Percentiles rank a stretch among this genome's conserved stretches.
Conservation (phyloP, 2,113 vertebrate species). For the Calidris pygmaea region DNA sequence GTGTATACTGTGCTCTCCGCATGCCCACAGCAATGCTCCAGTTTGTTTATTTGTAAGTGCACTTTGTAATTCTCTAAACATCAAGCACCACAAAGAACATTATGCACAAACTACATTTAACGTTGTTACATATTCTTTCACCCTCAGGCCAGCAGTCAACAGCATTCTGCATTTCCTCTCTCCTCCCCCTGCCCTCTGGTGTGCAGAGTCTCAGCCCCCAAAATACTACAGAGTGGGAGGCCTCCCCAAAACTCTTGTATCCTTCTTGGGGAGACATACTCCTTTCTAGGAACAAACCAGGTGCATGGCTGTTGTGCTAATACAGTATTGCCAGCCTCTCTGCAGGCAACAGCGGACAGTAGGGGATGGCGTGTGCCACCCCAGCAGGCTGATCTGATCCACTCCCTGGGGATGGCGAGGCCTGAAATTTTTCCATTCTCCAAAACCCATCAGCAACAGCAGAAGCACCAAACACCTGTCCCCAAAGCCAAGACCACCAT, state of each 20-base stretch:
- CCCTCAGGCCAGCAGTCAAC: neutral
- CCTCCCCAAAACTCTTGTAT: neutral
- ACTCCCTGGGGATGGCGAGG: neutral
- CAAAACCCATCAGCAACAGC: neutral
- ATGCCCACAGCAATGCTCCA: neutral
- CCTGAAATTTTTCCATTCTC: neutral
- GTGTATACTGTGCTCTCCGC: rapidly evolving
- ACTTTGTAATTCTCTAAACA: neutral
- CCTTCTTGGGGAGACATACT: neutral
- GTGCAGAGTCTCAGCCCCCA: neutral
- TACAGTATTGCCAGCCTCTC: neutral
- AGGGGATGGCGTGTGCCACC: rapidly evolving
- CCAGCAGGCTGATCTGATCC: neutral
- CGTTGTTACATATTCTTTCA: neutral
- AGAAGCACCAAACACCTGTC: neutral
- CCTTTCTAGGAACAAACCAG: neutral
- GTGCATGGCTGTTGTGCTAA: neutral
- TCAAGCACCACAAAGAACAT: neutral
- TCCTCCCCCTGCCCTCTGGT: neutral
- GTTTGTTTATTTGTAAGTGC: neutral
- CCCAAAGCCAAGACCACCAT: neutral
- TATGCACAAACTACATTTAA: neutral
- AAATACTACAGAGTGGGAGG: neutral
- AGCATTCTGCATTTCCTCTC: neutral
- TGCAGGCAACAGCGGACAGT: rapidly evolving